Conservation (phyloP, 2,797 vertebrate species). For the Eremophila alpestris region DNA sequence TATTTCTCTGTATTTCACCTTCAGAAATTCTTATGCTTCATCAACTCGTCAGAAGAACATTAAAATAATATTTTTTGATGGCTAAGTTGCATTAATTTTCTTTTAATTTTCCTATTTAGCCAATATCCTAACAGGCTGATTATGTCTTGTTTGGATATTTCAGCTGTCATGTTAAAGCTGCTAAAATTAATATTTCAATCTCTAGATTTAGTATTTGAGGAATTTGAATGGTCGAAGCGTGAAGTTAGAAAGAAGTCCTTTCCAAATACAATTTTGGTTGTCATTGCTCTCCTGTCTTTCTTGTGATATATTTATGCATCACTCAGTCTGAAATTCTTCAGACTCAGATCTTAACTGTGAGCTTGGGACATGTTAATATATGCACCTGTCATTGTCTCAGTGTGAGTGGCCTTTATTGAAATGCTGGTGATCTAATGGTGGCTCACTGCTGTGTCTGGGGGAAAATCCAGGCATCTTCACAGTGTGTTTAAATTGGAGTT, state of each 20-base stretch:
- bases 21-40: neutral
- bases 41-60: neutral
- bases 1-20: neutral
- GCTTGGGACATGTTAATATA: conserved; percentile 25
- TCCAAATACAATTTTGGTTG: neutral
- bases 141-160: neutral
- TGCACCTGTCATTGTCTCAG: conserved; percentile 23
- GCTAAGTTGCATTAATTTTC: neutral
- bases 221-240: neutral
- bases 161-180: neutral
- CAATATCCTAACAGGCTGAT: neutral
- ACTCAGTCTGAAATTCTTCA: conserved; percentile 4
- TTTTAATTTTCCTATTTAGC: neutral
- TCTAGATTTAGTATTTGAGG: neutral
- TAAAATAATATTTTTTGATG: neutral
- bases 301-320: conserved; percentile 17
- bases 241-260: neutral
- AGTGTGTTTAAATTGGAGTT: conserved; percentile 21
- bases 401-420: neutral
- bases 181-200: conserved; percentile 10
- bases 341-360: conserved; percentile 26
- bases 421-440: neutral
- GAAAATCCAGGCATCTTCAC: neutral
- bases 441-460: neutral
- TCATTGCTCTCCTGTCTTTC: neutral